These are phyloP conservation scores for Belgica antarctica DNA, from an alignment of 2,888 invertebrate genomes.

Conservation along the genomic window DNA sequence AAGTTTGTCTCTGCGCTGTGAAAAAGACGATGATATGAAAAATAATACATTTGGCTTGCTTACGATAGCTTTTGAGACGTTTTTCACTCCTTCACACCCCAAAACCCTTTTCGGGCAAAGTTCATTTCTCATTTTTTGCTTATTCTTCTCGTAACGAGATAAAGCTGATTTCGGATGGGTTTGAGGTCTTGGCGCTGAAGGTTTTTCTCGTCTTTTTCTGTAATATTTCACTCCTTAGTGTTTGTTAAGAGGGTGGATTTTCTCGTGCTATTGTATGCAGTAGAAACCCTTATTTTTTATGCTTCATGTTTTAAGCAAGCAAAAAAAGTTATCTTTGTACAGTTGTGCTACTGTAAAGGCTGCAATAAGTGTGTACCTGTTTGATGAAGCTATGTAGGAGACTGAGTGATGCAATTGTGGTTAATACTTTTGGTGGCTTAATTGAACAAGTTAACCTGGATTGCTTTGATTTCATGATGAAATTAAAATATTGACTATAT, in stretches of 20 bases:
- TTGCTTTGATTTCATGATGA: too few relatives aligned
- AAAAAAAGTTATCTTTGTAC: conserved; percentile 12
- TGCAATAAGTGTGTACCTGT: too few relatives aligned
- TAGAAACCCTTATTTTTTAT: neutral
- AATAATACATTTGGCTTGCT: neutral
- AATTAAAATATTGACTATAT: too few relatives aligned
- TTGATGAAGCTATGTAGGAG: too few relatives aligned
- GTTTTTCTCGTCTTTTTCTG: neutral
- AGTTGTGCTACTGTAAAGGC: too few relatives aligned
- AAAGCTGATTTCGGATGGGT: conserved; percentile 25
- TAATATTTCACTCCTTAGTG: conserved; percentile 20
- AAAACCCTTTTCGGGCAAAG: too few relatives aligned
- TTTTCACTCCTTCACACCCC: neutral
- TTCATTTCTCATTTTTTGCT: conserved; percentile 13
- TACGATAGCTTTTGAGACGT: conserved; percentile 2
- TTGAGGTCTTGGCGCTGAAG: conserved; percentile 13
- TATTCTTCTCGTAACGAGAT: conserved; percentile 21
- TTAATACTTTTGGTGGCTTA: too few relatives aligned
- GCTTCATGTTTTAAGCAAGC: conserved; percentile 8
- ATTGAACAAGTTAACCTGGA: too few relatives aligned
- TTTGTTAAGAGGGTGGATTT: conserved; percentile 12
- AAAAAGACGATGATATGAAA: conserved; percentile 13
- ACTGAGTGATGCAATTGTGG: too few relatives aligned
- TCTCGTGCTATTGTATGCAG: neutral
- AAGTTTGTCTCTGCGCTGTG: neutral